Evolutionary conservation across 2,797 vertebrate genomes (phyloP).

Genomic region (Phrynocephalus guinanensis): DNA sequence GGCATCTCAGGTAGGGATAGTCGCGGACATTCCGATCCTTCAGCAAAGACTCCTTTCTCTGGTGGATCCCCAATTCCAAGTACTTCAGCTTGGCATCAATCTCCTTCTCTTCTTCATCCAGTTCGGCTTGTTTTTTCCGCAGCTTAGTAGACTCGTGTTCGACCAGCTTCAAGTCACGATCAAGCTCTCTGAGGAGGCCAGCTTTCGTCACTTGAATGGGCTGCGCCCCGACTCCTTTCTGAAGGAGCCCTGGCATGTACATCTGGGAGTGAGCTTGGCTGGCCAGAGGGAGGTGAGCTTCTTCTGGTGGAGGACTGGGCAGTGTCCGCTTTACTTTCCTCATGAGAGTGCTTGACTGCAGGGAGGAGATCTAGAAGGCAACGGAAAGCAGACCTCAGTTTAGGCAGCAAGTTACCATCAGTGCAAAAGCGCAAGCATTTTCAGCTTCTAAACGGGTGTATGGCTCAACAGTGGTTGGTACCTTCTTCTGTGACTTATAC

Average conservation of each 20-base stretch:
- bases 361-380: conserved; percentile 88
- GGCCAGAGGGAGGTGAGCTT: conserved; percentile 87
- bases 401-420: conserved; percentile 19
- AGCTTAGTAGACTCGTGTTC: conserved; percentile 98
- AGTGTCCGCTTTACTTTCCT: conserved; percentile 99
- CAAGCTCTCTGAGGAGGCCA: conserved; percentile 93
- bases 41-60: conserved; percentile 95
- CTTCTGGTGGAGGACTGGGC: conserved; percentile 97
- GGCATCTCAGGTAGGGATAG: conserved; percentile 88
- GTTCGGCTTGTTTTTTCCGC: conserved; percentile 96
- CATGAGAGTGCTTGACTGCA: conserved; percentile 93
- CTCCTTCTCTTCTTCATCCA: conserved; percentile 99
- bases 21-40: conserved; percentile 92
- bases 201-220: conserved; percentile 90
- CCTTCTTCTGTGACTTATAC: background rate
- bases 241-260: conserved; percentile 88
- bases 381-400: conserved; percentile 65
- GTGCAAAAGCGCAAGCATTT: background rate
- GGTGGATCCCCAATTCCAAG: conserved; percentile 95
- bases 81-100: conserved; percentile 98
- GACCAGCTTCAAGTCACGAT: conserved; percentile 95
- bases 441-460: background rate
- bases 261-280: conserved; percentile 92
- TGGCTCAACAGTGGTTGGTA: background rate
- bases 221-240: conserved; percentile 84